Percentiles rank a stretch among this genome's conserved stretches.
Conservation (phyloP, 2,797 vertebrate species). For the Masticophis lateralis region DNA sequence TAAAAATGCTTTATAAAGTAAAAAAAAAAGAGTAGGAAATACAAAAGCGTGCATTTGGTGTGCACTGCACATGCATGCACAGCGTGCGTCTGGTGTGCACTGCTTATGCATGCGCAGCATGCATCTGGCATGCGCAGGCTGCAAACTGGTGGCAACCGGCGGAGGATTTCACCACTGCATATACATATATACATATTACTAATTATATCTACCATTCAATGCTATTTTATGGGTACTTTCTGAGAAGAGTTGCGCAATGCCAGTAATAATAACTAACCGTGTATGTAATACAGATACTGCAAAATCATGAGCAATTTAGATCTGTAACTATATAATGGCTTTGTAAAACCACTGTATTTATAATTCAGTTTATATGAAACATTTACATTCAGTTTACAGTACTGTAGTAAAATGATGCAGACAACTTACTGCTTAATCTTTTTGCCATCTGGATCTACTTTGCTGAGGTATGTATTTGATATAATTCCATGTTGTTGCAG, state of each 20-base stretch:
- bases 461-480: conserved; percentile 87
- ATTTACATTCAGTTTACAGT: not conserved
- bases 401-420: conserved; percentile 4
- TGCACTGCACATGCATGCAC: no score
- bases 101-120: no score
- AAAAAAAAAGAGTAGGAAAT: no score
- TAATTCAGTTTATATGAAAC: not conserved
- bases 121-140: no score
- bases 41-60: no score
- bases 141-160: no score
- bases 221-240: not conserved
- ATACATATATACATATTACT: not conserved
- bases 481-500: conserved; percentile 89
- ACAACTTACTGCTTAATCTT: conserved; percentile 93
- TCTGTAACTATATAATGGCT: not conserved
- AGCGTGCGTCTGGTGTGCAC: no score
- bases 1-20: no score
- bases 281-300: not conserved
- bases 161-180: not conserved
- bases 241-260: not conserved
- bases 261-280: not conserved
- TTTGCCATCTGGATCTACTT: conserved; percentile 92
- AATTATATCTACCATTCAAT: not conserved
- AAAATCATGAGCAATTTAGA: not conserved
- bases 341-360: not conserved